phyloP scores from a whole-genome alignment of 2,797 vertebrate genomes.

The Protosalanx chinensis region DNA sequence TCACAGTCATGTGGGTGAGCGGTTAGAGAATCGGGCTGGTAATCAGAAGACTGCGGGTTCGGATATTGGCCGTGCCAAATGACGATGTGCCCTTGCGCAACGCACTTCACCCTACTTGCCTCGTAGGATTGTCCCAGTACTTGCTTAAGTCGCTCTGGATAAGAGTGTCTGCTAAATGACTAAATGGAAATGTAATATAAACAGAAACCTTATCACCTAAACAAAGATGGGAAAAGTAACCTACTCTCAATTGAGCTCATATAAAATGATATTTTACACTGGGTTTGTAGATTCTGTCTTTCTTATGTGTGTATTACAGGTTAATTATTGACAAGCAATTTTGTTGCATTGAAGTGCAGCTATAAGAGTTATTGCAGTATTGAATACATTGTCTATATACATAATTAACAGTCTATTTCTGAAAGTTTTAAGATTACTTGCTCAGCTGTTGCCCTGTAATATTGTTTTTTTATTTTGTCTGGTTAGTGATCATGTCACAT shows the following conservation, averaged over 20 bases:
- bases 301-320: slow-evolving; percentile 19
- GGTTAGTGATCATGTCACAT: neutral
- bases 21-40: too few relatives aligned
- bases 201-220: neutral
- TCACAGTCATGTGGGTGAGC: too few relatives aligned
- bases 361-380: slow-evolving; percentile 43
- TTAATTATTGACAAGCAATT: slow-evolving; percentile 61
- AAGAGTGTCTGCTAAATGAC: too few relatives aligned
- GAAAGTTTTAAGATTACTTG: neutral
- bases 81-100: too few relatives aligned
- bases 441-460: neutral
- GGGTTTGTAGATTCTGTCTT: neutral
- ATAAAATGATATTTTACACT: neutral
- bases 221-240: neutral
- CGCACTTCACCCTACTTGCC: too few relatives aligned
- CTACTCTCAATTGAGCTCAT: neutral
- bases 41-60: too few relatives aligned
- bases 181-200: too few relatives aligned
- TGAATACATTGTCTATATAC: neutral
- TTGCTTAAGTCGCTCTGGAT: too few relatives aligned
- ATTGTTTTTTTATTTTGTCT: neutral
- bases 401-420: neutral
- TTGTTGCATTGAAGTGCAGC: slow-evolving; percentile 27
- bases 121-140: too few relatives aligned
- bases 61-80: too few relatives aligned